Evolutionary conservation across 2,113 vertebrate genomes (phyloP).

Genomic region (Semnornis frantzii): DNA sequence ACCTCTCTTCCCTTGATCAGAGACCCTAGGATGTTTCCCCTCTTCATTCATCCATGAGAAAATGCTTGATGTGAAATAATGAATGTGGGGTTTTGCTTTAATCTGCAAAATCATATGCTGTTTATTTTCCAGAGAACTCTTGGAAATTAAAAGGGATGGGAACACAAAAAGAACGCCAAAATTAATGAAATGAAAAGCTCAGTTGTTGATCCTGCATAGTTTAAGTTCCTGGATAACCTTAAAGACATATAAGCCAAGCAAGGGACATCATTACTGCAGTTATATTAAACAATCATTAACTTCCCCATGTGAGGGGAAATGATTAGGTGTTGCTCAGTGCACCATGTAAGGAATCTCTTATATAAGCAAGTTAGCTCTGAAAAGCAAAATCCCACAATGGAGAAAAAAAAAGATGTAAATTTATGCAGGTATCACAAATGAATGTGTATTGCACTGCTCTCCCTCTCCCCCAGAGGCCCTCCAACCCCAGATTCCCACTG

Average conservation of each 20-base stretch:
- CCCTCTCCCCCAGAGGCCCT: neutral
- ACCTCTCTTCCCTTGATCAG: neutral
- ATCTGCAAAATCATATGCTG: neutral
- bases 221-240: neutral
- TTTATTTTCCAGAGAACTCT: neutral
- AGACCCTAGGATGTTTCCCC: neutral
- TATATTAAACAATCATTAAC: neutral
- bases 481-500: accelerated
- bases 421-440: neutral
- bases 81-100: neutral
- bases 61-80: neutral
- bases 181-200: neutral
- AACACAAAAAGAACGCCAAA: neutral
- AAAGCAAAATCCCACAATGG: neutral
- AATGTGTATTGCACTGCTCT: neutral
- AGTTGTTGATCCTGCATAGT: neutral
- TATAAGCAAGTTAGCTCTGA: neutral
- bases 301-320: neutral
- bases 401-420: neutral
- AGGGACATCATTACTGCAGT: neutral
- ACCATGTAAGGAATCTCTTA: neutral
- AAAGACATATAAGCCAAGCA: neutral
- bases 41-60: neutral
- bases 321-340: neutral
- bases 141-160: neutral